These are phyloP conservation scores for mouse (Mus musculus) DNA, from an alignment of 2,113 vertebrate species.

Conservation along the genomic window DNA sequence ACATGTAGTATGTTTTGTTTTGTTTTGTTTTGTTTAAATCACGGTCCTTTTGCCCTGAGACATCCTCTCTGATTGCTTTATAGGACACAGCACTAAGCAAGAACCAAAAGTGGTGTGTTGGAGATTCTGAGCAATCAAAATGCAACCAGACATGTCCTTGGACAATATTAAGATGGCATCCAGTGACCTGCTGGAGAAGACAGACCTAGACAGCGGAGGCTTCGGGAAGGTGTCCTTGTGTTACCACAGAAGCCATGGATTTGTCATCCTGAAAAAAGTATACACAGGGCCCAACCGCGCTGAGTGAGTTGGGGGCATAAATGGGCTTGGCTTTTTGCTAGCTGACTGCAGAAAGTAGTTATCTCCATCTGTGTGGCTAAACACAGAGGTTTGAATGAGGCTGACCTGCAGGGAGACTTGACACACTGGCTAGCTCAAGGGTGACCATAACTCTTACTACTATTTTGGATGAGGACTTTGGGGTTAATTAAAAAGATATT, in stretches of 20 bases:
- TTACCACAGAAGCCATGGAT: slow-evolving; percentile 90
- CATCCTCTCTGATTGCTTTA: background rate
- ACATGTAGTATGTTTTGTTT: background rate
- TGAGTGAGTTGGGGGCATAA: slow-evolving; percentile 89
- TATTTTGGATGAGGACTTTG: background rate
- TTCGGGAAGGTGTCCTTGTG: slow-evolving; percentile 95
- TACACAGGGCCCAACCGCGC: slow-evolving; percentile 91
- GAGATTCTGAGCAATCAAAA: slow-evolving; percentile 48
- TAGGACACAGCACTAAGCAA: background rate
- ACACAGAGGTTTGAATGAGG: background rate
- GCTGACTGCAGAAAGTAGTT: background rate
- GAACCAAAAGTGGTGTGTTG: background rate
- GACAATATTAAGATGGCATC: slow-evolving; percentile 91
- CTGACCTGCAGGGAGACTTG: background rate
- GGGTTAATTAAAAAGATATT: background rate
- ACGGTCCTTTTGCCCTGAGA: background rate
- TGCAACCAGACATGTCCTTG: slow-evolving; percentile 84
- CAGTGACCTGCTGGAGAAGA: slow-evolving; percentile 88
- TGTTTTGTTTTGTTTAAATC: background rate
- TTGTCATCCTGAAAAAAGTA: slow-evolving; percentile 95
- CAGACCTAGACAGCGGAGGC: slow-evolving; percentile 91
- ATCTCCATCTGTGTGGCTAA: rapidly evolving
- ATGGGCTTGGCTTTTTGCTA: background rate
- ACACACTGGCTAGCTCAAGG: rapidly evolving
- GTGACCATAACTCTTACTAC: background rate